Conservation (phyloP, 2,888 invertebrate species). For the Silvanus unidentatus region DNA sequence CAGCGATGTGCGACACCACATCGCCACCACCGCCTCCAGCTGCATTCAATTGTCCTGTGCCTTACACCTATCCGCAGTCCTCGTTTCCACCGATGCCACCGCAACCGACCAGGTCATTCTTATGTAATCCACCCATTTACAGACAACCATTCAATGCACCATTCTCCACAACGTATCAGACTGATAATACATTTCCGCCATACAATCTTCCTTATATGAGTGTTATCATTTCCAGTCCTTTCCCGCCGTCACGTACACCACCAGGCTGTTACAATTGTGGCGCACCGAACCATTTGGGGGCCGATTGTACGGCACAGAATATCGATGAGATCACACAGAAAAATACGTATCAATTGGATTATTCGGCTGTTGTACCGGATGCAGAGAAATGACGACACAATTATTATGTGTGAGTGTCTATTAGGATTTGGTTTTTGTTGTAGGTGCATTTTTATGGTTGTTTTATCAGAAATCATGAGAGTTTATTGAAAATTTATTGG, state of each 20-base stretch:
- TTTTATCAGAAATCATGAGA: too few relatives aligned
- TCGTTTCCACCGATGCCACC: slow-evolving; percentile 21
- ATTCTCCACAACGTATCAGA: slow-evolving; percentile 33
- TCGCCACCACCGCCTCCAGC: slow-evolving; percentile 39
- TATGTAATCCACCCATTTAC: slow-evolving; percentile 4
- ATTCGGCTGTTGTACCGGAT: slow-evolving; percentile 38
- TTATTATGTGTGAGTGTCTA: slow-evolving; percentile 2
- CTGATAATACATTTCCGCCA: slow-evolving; percentile 24
- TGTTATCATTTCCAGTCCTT: slow-evolving; percentile 43
- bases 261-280: slow-evolving; percentile 87
- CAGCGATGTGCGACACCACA: slow-evolving; percentile 37
- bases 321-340: slow-evolving; percentile 87
- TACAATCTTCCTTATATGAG: slow-evolving; percentile 36
- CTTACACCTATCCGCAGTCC: slow-evolving; percentile 50
- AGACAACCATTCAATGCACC: slow-evolving; percentile 17
- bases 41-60: slow-evolving; percentile 47
- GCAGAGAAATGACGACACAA: slow-evolving; percentile 25
- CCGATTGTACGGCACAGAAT: slow-evolving; percentile 84
- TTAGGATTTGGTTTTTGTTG: slow-evolving; percentile 3
- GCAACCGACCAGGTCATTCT: slow-evolving; percentile 23
- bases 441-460: too few relatives aligned
- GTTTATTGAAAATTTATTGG: too few relatives aligned
- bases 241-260: slow-evolving; percentile 55
- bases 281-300: slow-evolving; percentile 72
- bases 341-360: slow-evolving; percentile 64